Evolutionary conservation across 2,113 vertebrate species (phyloP), one percentile per base, ranked within the genome.

Genomic region (Lepisosteus osseus): DNA sequence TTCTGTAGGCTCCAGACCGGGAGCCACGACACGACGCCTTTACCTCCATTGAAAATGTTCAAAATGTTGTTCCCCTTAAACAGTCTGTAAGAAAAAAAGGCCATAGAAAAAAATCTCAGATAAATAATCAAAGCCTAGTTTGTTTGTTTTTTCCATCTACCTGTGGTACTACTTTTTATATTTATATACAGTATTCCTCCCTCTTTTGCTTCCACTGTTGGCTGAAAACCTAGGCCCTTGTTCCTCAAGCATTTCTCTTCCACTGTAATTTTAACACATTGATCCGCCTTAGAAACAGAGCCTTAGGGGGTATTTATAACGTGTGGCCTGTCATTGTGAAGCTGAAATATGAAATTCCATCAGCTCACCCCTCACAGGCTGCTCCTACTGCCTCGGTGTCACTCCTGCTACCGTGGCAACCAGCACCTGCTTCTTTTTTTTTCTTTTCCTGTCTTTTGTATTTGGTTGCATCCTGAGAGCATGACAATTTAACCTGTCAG

Each of bases 181-280:
- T 29, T 1, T 2, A 29, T 29, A 29, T 29, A 29, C 15, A 17
- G 15, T 61, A 42, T 61, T 71, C 41, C 44, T 51, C 61, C 43
- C 2, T 65, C 8, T 56, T 15, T 29, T 41, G 57, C 5, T 59
- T 59, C 57, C n/a, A 8, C 57, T 59, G 11, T n/a, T 4, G 57
- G 57, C 12, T 15, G n/a, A 59, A n/a, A 59, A 6, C 13, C 12
- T 5, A 15, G 15, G n/a, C 61, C 42, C 64, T 44, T 44, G 41
- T 42, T 44, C 44, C 41, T 8, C 4, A 7, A 6, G 1, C n/a
- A 65, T 65, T 44, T 65, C 13, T 65, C n/a, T 44, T 65, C 43
- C 64, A 44, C 64, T 44, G 40, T 59, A 59, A 59, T 59, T 59
- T 59, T n/a, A 59, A 59, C 57, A 59, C 64, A 44, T 65, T 65